These are phyloP conservation scores for Ammodytes dubius DNA, from an alignment of 2,113 vertebrate genomes.

Conservation along the genomic window DNA sequence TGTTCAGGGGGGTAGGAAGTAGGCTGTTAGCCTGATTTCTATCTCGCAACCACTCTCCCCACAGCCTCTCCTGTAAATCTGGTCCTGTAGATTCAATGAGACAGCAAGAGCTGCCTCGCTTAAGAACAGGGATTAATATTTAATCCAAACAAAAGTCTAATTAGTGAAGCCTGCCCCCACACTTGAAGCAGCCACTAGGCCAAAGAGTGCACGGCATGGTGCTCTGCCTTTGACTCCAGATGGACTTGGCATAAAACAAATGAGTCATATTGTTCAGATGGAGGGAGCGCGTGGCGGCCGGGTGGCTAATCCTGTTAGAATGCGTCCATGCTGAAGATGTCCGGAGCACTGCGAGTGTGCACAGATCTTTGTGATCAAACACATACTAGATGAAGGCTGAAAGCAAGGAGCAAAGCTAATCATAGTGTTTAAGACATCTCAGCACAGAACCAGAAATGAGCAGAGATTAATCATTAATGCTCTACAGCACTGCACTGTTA, in stretches of 20 bases:
- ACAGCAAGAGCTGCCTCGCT: constrained; percentile 45
- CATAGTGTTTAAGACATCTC: constrained; percentile 67
- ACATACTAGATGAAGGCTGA: constrained; percentile 68
- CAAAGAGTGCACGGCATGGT: constrained; percentile 8
- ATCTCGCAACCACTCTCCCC: constrained; percentile 34
- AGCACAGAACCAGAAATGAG: constrained; percentile 54
- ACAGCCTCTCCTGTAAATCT: constrained; percentile 9
- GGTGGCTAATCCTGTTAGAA: constrained; percentile 75
- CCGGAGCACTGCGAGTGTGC: constrained; percentile 39
- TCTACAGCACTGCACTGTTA: constrained; percentile 43
- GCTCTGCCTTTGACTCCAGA: constrained; percentile 25
- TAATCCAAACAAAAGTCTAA: constrained; percentile 78
- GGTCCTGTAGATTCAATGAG: constrained; percentile 40
- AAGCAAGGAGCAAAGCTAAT: constrained; percentile 74
- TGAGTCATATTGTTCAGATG: constrained; percentile 35
- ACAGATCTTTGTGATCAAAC: constrained; percentile 74
- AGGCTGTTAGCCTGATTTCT: constrained; percentile 37
- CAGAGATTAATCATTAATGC: constrained; percentile 67
- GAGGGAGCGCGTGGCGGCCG: constrained; percentile 27
- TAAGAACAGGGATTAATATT: constrained; percentile 70
- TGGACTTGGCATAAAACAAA: constrained; percentile 38
- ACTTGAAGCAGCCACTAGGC: constrained; percentile 8
- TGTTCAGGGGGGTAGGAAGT: constrained; percentile 15
- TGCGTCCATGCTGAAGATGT: constrained; percentile 70
- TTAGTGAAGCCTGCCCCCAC: constrained; percentile 58